Evolutionary conservation across 2,888 invertebrate genomes (phyloP).

Genomic region (Xylocampa areola): DNA sequence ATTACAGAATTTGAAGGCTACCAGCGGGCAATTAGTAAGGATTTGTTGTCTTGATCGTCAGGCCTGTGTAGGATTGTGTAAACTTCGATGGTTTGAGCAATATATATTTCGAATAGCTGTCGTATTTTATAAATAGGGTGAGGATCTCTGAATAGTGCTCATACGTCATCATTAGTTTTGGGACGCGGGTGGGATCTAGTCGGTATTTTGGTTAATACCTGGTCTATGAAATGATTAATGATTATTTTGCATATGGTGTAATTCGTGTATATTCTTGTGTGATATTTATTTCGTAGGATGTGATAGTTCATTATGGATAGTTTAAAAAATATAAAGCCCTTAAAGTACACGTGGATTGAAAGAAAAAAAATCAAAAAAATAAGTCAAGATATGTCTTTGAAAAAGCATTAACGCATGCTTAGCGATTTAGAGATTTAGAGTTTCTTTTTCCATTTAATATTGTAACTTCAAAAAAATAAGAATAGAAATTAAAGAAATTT

Average conservation of each 20-base stretch:
- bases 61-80: constrained; percentile 4
- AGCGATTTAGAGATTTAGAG: no score
- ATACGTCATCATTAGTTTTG: constrained; percentile 49
- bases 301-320: no score
- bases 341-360: no score
- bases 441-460: no score
- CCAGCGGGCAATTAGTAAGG: constrained; percentile 32
- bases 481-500: no score
- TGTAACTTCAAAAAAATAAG: no score
- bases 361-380: no score
- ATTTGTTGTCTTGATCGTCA: constrained; percentile 17
- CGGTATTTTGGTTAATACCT: constrained; percentile 33
- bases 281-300: no score
- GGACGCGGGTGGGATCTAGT: neutral
- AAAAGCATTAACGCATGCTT: no score
- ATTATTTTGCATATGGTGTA: neutral
- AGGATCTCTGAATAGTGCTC: constrained; percentile 20
- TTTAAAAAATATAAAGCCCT: no score
- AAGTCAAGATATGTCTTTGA: no score
- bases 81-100: constrained; percentile 3
- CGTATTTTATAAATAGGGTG: neutral
- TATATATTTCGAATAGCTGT: constrained; percentile 15
- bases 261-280: no score
- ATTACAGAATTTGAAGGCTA: constrained; percentile 18
- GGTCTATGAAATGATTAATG: constrained; percentile 46